Evolutionary conservation across 2,888 invertebrate genomes (phyloP).

Genomic region (Amphipoea oculea): DNA sequence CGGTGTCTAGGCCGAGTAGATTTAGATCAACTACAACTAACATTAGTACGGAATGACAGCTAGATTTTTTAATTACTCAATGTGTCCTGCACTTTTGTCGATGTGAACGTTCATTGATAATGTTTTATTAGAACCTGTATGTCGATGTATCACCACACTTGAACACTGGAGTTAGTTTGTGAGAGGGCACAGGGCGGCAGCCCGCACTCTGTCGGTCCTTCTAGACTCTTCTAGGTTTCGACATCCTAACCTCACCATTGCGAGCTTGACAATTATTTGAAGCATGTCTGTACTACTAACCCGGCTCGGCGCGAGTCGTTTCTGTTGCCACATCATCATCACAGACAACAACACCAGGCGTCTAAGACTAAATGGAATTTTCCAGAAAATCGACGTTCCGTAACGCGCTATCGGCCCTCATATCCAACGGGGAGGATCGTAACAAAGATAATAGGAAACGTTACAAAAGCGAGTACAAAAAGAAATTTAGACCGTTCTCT

Average conservation of each 20-base stretch:
- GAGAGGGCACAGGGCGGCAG: conserved; percentile 77
- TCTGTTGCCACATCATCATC: conserved; percentile 89
- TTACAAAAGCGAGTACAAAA: conserved; percentile 95
- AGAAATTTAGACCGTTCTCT: conserved; percentile 95
- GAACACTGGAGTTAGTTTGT: conserved; percentile 77
- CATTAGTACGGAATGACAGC: conserved; percentile 89
- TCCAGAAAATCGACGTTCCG: conserved; percentile 91
- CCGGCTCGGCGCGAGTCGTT: conserved; percentile 88
- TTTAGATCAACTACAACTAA: conserved; percentile 79
- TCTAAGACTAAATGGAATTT: conserved; percentile 90
- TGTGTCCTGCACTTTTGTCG: conserved; percentile 84
- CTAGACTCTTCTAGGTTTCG: conserved; percentile 86
- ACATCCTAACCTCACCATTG: conserved; percentile 89
- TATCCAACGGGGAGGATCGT: conserved; percentile 91
- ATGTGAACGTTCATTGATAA: conserved; percentile 88
- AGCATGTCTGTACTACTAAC: conserved; percentile 89
- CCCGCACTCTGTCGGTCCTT: conserved; percentile 83
- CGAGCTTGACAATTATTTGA: conserved; percentile 89
- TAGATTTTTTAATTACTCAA: conserved; percentile 85
- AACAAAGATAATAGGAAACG: conserved; percentile 92
- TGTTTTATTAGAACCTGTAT: conserved; percentile 88
- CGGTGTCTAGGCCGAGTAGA: conserved; percentile 89
- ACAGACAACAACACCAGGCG: conserved; percentile 81
- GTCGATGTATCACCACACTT: conserved; percentile 89
- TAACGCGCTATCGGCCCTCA: conserved; percentile 91